Conservation (phyloP, 1,140 invertebrate species). For the Apis florea region DNA sequence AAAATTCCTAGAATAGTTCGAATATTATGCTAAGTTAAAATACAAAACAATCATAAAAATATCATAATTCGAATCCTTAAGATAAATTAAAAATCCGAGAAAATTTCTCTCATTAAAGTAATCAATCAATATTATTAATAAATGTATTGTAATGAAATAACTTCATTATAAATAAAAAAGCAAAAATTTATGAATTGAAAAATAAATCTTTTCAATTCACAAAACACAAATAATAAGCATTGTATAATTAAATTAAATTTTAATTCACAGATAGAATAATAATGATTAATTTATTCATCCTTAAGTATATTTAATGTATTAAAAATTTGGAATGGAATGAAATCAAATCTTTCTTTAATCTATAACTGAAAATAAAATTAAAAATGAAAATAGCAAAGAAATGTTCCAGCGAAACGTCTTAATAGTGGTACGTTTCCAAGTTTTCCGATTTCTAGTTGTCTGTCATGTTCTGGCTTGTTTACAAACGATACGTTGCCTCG, state of each 20-base stretch:
- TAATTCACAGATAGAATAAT: too few species aligned
- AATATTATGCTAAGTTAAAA: neutral
- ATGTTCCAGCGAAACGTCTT: neutral
- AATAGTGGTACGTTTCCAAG: neutral
- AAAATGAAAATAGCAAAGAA: neutral
- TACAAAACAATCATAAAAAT: neutral
- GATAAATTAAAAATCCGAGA: neutral
- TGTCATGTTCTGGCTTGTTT: slow-evolving; percentile 12
- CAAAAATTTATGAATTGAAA: neutral
- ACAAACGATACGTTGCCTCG: neutral
- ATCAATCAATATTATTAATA: neutral
- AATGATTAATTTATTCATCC: neutral
- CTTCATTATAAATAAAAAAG: neutral
- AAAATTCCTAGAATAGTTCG: neutral
- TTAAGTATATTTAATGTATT: too few species aligned
- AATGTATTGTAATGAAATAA: neutral
- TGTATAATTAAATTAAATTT: too few species aligned
- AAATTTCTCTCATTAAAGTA: neutral
- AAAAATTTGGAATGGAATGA: too few species aligned
- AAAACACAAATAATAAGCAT: too few species aligned
- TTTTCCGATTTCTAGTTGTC: slow-evolving; percentile 18
- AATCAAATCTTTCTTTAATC: neutral
- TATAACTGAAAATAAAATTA: slow-evolving; percentile 9
- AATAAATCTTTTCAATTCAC: neutral
- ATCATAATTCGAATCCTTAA: neutral